A percentile compares a stretch with the other conserved stretches of the same genome.
phyloP scores from a whole-genome alignment of 2,113 vertebrate species.

The Pangasianodon hypophthalmus region DNA sequence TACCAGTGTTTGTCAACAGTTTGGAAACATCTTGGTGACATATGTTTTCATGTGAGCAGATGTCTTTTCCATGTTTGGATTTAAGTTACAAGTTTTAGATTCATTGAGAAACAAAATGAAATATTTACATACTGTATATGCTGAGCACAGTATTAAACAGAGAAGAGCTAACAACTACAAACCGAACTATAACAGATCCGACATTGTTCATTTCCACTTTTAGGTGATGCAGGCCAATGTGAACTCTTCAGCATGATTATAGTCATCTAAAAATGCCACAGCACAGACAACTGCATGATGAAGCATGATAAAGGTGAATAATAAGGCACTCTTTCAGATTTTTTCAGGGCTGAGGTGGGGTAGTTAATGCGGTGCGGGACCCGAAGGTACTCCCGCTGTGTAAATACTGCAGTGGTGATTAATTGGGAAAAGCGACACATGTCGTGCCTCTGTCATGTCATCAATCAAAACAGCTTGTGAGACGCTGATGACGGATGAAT shows the following conservation, averaged over 20 bases:
- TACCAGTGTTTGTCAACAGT: constrained; percentile 11
- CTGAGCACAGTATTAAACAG: constrained; percentile 6
- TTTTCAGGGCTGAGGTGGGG: background rate
- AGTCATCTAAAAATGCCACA: background rate
- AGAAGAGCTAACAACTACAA: background rate
- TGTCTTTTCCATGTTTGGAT: background rate
- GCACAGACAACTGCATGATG: constrained; percentile 19
- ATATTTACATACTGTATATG: background rate
- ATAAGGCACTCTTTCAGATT: constrained; percentile 16
- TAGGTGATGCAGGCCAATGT: background rate
- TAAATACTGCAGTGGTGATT: constrained; percentile 47
- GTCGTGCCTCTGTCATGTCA: constrained; percentile 45
- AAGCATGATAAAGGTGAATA: constrained; percentile 35
- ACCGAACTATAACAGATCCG: constrained; percentile 4
- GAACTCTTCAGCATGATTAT: constrained; percentile 26
- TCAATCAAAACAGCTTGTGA: constrained; percentile 50
- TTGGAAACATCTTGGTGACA: background rate
- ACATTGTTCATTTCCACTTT: background rate
- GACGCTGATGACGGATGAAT: constrained; percentile 43
- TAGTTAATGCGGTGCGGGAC: constrained; percentile 28
- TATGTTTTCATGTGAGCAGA: background rate
- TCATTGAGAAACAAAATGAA: background rate
- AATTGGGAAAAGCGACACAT: constrained; percentile 46
- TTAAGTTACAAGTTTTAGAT: background rate
- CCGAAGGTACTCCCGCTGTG: constrained; percentile 31